Evolutionary conservation across 2,888 invertebrate species (phyloP), one percentile per base, ranked within the genome.

Genomic region (Chymomyza caudatula): DNA sequence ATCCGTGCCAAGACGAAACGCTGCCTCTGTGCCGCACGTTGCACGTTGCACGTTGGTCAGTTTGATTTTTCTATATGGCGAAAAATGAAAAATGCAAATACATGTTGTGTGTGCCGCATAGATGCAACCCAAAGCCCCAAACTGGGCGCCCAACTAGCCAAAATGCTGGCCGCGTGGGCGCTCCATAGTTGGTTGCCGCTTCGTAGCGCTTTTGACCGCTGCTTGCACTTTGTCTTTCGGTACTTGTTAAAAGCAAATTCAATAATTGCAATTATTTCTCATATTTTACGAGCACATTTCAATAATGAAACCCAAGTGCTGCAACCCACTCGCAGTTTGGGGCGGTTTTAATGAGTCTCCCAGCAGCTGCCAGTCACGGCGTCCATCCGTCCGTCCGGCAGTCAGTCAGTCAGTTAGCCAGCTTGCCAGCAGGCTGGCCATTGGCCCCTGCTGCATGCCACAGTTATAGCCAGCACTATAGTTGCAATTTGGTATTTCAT

Each of bases 251-350:
- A 77, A 71, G 73, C 71, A 66, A 65, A 61, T 73, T 70, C 78
- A 79, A 83, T 80, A 80, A 83, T 83, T 80, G 84, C 84, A 80
- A 78, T 80, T 83, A 83, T 83, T 83, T 80, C 73, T 80, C 84
- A 80, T 80, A 83, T 80, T 80, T 77, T 77, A 77, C 77, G 70
- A 77, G 76, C 67, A 42, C 74, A 77, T 74, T 77, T 77, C 72
- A 77, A 77, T 80, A 80, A 80, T 80, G 80, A 79, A 79, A 80
- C 68, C 69, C 17, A 47, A 47, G 47, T 1, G 47, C 5, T 17
- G 8, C 15, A 1, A 19, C 1, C 17, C 19, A 47, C n/a, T 47
- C n/a, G 17, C 15, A 73, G 75, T 47, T 73, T 71, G 75, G 77
- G 80, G 74, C 83, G 80, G 78, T 76, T 83, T 76, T 78, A 83